Conservation (phyloP, 2,888 invertebrate genomes). For the Meteorus colon region DNA sequence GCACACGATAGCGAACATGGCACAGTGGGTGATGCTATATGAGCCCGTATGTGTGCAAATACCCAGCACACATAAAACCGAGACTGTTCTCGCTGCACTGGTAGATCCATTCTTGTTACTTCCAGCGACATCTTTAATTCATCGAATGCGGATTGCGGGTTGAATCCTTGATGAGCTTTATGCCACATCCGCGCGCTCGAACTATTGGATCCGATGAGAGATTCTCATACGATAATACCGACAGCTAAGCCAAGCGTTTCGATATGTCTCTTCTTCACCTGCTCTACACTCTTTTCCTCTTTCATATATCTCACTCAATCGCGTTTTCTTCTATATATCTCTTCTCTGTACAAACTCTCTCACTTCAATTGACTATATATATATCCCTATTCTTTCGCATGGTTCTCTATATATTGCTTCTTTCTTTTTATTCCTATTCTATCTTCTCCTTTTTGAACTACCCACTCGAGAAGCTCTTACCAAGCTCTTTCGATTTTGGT, state of each 20-base stretch:
- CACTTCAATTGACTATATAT: neutral
- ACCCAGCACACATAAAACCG: neutral
- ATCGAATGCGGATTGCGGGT: constrained; percentile 72
- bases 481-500: constrained; percentile 60
- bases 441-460: constrained; percentile 45
- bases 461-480: constrained; percentile 58
- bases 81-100: constrained; percentile 43
- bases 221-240: constrained; percentile 70
- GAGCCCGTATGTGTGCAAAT: neutral
- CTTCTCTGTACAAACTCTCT: neutral
- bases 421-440: constrained; percentile 32
- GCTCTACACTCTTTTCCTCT: constrained; percentile 12
- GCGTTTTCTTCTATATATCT: constrained; percentile 21
- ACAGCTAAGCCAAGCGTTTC: constrained; percentile 53
- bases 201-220: constrained; percentile 70
- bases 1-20: neutral
- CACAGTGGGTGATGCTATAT: neutral
- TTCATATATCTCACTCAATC: constrained; percentile 28
- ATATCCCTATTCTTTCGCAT: neutral
- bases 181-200: constrained; percentile 71
- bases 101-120: constrained; percentile 71
- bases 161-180: constrained; percentile 72
- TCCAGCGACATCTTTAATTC: constrained; percentile 72
- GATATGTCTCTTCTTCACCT: constrained; percentile 43
- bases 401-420: neutral